Conservation (phyloP, 2,888 invertebrate genomes). For the Sisyra terminalis region DNA sequence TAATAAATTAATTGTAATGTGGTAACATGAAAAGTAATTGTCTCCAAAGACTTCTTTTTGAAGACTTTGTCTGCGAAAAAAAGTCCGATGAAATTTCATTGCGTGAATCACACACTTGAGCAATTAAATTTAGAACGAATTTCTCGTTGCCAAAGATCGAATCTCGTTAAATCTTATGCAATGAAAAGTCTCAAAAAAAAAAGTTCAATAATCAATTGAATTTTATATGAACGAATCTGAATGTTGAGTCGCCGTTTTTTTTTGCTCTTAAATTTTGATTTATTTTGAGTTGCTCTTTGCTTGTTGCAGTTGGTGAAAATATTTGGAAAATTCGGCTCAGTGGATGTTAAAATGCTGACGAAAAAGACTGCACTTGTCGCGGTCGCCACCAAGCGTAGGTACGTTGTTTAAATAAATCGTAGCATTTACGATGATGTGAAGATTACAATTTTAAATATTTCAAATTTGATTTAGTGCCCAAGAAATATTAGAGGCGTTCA, state of each 20-base stretch:
- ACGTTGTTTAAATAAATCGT: constrained; percentile 10
- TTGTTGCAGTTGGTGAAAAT: constrained; percentile 32
- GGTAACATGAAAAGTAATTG: too few species aligned
- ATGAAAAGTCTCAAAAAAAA: too few species aligned
- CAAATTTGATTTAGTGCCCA: constrained; percentile 18
- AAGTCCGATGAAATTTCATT: too few species aligned
- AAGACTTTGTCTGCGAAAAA: too few species aligned
- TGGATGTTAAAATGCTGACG: constrained; percentile 42
- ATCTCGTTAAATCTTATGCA: too few species aligned
- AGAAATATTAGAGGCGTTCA: constrained; percentile 17
- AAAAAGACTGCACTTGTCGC: constrained; percentile 40
- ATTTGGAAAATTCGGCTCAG: constrained; percentile 39
- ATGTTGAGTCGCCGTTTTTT: constrained; percentile 12
- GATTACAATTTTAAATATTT: constrained; percentile 1
- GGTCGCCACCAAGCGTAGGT: constrained; percentile 40
- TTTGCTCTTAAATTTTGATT: neutral
- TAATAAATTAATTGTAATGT: too few species aligned
- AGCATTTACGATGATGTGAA: neutral
- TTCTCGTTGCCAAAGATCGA: too few species aligned
- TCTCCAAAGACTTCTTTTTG: too few species aligned
- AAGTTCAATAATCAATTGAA: too few species aligned
- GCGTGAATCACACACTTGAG: too few species aligned
- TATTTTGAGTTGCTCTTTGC: neutral
- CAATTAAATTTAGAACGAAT: too few species aligned
- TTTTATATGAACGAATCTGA: constrained; percentile 12